Evolutionary conservation across 1,140 invertebrate species (phyloP).

Genomic region (Laupala kohalensis): DNA sequence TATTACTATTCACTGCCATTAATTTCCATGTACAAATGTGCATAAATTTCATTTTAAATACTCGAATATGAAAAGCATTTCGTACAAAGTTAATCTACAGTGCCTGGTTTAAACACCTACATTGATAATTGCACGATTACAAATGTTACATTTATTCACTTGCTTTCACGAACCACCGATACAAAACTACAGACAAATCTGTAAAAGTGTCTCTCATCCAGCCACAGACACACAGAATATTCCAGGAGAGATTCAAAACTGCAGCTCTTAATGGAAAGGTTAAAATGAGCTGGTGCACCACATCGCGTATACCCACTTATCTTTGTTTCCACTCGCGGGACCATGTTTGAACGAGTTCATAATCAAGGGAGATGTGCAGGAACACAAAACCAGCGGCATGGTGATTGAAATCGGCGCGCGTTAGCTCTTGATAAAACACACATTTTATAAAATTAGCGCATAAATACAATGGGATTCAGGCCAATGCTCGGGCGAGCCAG

Average conservation of each 20-base stretch:
- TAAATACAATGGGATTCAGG: not conserved
- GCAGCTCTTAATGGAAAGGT: not conserved
- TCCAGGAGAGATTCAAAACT: not conserved
- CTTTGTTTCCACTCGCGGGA: not conserved
- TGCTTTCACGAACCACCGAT: no score
- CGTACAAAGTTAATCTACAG: no score
- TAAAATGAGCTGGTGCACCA: not conserved
- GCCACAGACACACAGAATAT: no score
- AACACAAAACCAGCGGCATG: not conserved
- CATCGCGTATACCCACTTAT: not conserved
- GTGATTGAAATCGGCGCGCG: not conserved
- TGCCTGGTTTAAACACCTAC: no score
- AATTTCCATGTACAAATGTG: no score
- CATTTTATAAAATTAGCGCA: not conserved
- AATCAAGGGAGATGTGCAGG: not conserved
- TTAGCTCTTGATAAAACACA: not conserved
- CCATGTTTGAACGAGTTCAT: not conserved
- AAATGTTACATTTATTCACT: no score
- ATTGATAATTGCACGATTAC: no score
- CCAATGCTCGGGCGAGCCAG: not conserved
- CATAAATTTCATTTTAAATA: no score
- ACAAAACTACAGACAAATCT: no score
- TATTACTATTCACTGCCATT: no score
- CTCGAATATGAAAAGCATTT: no score
- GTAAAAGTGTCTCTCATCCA: no score